Conservation (phyloP, 2,888 invertebrate species). For the Adela reaumurella region DNA sequence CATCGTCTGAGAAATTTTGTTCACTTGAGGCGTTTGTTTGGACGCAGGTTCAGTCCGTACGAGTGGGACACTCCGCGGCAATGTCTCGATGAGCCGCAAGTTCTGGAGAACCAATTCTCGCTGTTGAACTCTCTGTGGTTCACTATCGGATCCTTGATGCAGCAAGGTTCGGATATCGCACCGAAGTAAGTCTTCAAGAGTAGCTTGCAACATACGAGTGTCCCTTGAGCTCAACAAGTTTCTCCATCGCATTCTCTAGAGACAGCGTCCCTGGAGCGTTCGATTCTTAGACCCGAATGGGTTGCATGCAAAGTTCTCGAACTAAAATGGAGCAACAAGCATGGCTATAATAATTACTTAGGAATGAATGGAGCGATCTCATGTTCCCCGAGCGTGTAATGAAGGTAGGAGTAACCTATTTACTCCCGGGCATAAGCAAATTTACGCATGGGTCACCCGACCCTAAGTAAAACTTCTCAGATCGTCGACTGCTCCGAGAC, state of each 20-base stretch:
- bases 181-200: constrained; percentile 69
- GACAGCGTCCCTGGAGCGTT: no score
- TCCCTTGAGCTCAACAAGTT: no score
- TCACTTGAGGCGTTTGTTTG: constrained; percentile 35
- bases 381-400: no score
- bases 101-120: constrained; percentile 87
- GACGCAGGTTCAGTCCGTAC: constrained; percentile 83
- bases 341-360: no score
- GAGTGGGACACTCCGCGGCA: constrained; percentile 90
- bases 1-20: no score
- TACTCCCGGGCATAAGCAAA: not conserved
- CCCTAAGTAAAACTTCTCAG: not conserved
- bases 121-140: constrained; percentile 93
- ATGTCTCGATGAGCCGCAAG: constrained; percentile 79
- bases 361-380: no score
- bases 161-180: constrained; percentile 89
- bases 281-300: no score
- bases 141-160: constrained; percentile 89
- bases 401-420: not conserved
- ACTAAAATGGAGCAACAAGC: no score
- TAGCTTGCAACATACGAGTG: no score
- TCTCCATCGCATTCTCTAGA: no score
- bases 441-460: not conserved
- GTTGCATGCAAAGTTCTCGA: no score
- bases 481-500: not conserved